phyloP scores from a whole-genome alignment of 2,113 vertebrate genomes.

The Neogale vison region DNA sequence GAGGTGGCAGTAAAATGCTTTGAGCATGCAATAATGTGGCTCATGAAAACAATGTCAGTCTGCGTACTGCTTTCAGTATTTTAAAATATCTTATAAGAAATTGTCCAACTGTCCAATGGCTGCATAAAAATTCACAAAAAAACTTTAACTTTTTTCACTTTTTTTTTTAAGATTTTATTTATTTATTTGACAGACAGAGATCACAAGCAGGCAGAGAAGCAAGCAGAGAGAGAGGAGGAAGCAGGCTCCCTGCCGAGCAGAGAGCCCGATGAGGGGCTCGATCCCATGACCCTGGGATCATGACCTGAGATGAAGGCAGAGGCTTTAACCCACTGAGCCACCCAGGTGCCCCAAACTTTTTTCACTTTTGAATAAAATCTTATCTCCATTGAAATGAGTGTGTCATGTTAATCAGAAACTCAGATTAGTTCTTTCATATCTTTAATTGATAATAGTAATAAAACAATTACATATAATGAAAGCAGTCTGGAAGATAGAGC shows the following conservation, averaged over 20 bases:
- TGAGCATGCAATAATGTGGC: not conserved
- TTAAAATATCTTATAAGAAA: conserved; percentile 42
- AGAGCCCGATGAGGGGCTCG: too few relatives aligned
- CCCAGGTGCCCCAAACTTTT: too few relatives aligned
- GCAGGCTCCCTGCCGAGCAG: too few relatives aligned
- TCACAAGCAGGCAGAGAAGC: too few relatives aligned
- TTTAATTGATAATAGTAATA: conserved; percentile 32
- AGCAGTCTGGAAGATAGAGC: not conserved
- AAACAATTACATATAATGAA: conserved; percentile 29
- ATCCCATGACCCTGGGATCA: too few relatives aligned
- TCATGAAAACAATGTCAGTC: conserved; percentile 7
- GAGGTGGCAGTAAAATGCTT: not conserved
- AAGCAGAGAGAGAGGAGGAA: too few relatives aligned
- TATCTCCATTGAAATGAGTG: not conserved
- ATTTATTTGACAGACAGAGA: too few relatives aligned
- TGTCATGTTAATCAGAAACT: not conserved
- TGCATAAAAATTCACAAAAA: conserved; percentile 29
- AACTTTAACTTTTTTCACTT: conserved; percentile 3
- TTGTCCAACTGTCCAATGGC: not conserved
- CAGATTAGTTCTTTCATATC: conserved; percentile 9
- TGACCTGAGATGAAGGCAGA: too few relatives aligned
- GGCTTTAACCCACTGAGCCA: too few relatives aligned
- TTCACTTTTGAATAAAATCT: conserved; percentile 45
- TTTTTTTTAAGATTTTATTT: too few relatives aligned
- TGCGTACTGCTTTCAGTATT: conserved; percentile 26